Evolutionary conservation across 1,140 invertebrate species (phyloP).

Genomic region (Pteromalus puparum): DNA sequence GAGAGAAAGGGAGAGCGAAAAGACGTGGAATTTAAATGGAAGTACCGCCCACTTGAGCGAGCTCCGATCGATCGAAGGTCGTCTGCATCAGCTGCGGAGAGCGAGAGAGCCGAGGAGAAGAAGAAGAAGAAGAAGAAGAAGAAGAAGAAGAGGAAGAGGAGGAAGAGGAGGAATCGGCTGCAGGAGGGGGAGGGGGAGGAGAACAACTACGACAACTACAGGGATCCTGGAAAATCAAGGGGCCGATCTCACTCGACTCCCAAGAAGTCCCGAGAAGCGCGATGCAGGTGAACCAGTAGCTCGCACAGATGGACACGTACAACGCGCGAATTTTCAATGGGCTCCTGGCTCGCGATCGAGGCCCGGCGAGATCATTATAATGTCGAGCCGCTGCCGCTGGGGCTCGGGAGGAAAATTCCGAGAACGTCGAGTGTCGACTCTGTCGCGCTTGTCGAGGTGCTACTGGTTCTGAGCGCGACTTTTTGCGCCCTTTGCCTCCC

Average conservation of each 20-base stretch:
- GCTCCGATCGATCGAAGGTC: slow-evolving; percentile 54
- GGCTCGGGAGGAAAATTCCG: slow-evolving; percentile 33
- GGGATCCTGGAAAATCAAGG: slow-evolving; percentile 52
- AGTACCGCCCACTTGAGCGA: slow-evolving; percentile 54
- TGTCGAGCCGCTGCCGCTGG: background rate
- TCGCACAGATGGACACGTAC: slow-evolving; percentile 41
- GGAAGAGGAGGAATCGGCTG: background rate
- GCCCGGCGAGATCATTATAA: slow-evolving; percentile 42
- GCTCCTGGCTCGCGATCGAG: background rate
- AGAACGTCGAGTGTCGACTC: background rate
- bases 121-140: background rate
- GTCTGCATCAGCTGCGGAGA: background rate
- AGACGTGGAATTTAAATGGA: slow-evolving; percentile 55
- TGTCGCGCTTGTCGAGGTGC: background rate
- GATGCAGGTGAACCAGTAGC: slow-evolving; percentile 37
- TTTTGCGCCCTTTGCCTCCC: background rate
- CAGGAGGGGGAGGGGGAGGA: slow-evolving; percentile 21
- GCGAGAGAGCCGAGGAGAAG: slow-evolving; percentile 14
- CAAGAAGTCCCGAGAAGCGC: slow-evolving; percentile 52
- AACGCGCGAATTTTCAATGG: slow-evolving; percentile 46
- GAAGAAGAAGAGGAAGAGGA: background rate
- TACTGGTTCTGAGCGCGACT: background rate
- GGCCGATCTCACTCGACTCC: slow-evolving; percentile 51
- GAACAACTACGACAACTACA: slow-evolving; percentile 38
- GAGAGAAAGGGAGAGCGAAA: slow-evolving; percentile 32